Percentiles rank a stretch among this genome's conserved stretches.
Conservation (phyloP, 2,113 vertebrate genomes). For the Hippocampus barbouri region DNA sequence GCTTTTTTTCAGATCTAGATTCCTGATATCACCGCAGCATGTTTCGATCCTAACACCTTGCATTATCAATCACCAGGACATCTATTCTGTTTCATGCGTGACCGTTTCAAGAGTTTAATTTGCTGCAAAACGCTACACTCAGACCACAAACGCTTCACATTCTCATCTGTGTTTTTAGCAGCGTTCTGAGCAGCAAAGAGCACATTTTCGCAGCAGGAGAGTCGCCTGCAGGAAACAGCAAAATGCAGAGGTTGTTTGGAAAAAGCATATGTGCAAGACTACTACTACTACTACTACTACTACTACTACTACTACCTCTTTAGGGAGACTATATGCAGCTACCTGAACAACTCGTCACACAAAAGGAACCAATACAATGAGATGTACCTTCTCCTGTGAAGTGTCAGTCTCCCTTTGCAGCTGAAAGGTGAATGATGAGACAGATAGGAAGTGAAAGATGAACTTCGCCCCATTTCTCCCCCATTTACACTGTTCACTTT, state of each 20-base stretch:
- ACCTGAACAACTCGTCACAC: constrained; percentile 10
- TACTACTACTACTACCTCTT: neutral
- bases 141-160: neutral
- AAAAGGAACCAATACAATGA: constrained; percentile 21
- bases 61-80: neutral
- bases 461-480: neutral
- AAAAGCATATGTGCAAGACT: neutral
- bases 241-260: neutral
- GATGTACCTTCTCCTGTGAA: constrained; percentile 94
- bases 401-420: constrained; percentile 83
- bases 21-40: neutral
- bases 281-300: too few relatives aligned
- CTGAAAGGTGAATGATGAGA: constrained; percentile 75
- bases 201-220: neutral
- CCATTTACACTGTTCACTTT: neutral
- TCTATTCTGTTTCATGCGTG: neutral
- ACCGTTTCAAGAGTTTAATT: neutral
- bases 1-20: neutral
- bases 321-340: neutral
- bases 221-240: neutral
- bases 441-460: constrained; percentile 69
- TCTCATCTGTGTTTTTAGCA: neutral
- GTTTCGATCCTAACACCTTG: neutral
- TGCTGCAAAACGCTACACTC: neutral
- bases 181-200: neutral